Base-by-base conservation (phyloP, 35 echinoderm and acorn worm genomes). In the Apostichopus japonicus region DNA sequence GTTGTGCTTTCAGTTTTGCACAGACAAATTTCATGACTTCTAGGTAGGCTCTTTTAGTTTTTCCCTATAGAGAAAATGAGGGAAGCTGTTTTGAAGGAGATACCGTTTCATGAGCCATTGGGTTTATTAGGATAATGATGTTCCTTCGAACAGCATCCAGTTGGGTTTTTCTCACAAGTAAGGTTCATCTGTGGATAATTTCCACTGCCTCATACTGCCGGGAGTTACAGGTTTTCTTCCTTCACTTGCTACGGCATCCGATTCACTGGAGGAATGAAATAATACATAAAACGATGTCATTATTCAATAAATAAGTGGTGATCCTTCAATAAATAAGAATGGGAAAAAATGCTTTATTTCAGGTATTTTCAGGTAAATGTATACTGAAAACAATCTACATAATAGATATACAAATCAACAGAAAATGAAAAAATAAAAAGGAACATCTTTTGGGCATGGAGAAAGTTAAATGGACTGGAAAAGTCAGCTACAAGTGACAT, bases 171-270 rank as follows among this genome's bases (percentile, higher is more conserved):
- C 19, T 84, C 80, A 84, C 56, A 92, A 65, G 77, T 92, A 92
- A 13, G 91, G 91, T 65, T 92, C 91, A 80, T 92, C 91, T 80
- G 79, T 57, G 10, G 91, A 92, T 24, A 92, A 24, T 21, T 92
- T 81, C 91, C 91, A 92, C 56, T 79, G 61, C 65, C 55, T 79
- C 77, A 56, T 61, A 10, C 3, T 65, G 24, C 91, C 91, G 59
- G 91, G 91, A 22, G 78, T 92, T n/a, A 92, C 56, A 16, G 77
- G 21, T 83, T 92, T 92, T 8, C 88, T 72, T 62, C 55, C 61
- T 59, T 56, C 33, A 33, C 53, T 92, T 23, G 7, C 63, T 52
- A 75, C 19, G n/a, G 71, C 22, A 75, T n/a, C 71, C 1, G 71
- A 21, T 75, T 75, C 71, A 21, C 71, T 75, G 71, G 16, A 75